These are phyloP conservation scores for Myiozetetes cayanensis DNA, from an alignment of 2,113 vertebrate genomes.

Conservation along the genomic window DNA sequence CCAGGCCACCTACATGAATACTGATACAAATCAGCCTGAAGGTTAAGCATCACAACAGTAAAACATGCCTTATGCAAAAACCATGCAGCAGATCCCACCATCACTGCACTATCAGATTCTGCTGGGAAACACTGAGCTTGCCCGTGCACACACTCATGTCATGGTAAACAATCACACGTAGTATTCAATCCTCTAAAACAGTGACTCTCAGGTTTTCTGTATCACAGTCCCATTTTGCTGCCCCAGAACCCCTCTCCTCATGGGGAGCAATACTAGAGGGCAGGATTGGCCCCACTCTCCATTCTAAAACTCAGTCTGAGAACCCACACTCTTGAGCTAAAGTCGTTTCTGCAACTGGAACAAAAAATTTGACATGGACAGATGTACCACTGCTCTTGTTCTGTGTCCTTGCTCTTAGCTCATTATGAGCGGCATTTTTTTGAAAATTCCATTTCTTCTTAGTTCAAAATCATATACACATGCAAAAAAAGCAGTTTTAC, in stretches of 20 bases:
- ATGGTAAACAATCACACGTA: fast-evolving
- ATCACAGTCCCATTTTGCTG: neutral
- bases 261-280: fast-evolving
- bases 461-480: neutral
- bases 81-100: neutral
- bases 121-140: neutral
- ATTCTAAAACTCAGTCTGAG: neutral
- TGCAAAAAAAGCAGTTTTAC: neutral
- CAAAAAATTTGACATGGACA: neutral
- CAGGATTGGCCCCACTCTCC: neutral
- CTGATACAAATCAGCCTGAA: neutral
- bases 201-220: neutral
- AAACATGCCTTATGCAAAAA: neutral
- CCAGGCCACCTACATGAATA: neutral
- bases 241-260: neutral
- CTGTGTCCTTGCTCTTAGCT: neutral
- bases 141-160: fast-evolving
- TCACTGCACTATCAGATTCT: neutral
- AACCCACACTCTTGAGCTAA: neutral
- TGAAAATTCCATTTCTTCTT: neutral
- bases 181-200: neutral
- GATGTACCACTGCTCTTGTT: neutral
- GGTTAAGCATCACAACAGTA: neutral
- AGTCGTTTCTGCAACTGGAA: neutral
- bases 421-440: neutral